These are phyloP conservation scores for Diachasma alloeum DNA, from an alignment of 1,140 invertebrate genomes.

Conservation along the genomic window DNA sequence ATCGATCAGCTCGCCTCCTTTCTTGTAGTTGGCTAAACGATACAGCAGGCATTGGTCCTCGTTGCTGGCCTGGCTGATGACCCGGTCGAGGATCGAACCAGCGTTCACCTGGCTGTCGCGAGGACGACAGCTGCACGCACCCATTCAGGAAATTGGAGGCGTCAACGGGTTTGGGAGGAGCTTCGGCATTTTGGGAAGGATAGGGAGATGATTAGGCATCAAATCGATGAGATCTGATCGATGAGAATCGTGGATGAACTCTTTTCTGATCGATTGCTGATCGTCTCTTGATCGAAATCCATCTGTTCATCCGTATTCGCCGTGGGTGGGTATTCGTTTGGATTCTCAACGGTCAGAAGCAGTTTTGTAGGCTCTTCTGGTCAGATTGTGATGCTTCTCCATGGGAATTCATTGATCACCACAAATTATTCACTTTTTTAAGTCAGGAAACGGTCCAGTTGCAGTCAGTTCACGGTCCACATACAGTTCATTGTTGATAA, in stretches of 20 bases:
- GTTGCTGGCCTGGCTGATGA: constrained; percentile 84
- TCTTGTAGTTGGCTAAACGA: constrained; percentile 88
- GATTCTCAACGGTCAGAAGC: too few species aligned
- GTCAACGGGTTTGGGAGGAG: neutral
- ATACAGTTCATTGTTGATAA: neutral
- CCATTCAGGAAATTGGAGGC: constrained; percentile 53
- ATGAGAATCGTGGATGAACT: too few species aligned
- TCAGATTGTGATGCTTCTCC: too few species aligned
- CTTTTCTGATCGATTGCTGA: neutral
- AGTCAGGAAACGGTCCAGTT: too few species aligned
- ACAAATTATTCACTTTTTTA: too few species aligned
- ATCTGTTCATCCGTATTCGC: neutral
- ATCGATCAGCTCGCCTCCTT: constrained; percentile 85
- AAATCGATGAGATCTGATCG: too few species aligned
- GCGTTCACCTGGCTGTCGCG: constrained; percentile 64
- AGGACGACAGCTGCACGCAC: constrained; percentile 58
- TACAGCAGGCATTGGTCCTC: constrained; percentile 88
- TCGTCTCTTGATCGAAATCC: neutral
- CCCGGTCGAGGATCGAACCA: constrained; percentile 83
- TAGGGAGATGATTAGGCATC: too few species aligned
- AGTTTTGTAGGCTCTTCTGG: too few species aligned
- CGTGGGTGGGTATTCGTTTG: too few species aligned
- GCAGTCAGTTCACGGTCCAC: neutral
- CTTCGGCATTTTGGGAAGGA: neutral
- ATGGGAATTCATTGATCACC: too few species aligned